phyloP scores from a whole-genome alignment of 2,888 invertebrate species.

The Leucophenga maculata region DNA sequence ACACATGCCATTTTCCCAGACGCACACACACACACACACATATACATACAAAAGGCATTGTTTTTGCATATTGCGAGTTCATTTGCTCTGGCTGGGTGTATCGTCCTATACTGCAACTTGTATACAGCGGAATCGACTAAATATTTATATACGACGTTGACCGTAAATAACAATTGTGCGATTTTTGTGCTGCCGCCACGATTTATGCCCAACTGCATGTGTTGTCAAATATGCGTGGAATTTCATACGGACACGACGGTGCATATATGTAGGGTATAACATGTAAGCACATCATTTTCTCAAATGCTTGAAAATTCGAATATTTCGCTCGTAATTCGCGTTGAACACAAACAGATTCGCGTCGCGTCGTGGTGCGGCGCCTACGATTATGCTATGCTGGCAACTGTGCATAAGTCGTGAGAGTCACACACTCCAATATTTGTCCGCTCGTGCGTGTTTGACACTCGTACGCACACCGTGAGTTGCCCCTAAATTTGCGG shows the following conservation, averaged over 20 bases:
- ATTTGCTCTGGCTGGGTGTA: background rate
- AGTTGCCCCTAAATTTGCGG: conserved; percentile 11
- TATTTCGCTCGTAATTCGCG: too few species aligned
- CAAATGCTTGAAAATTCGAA: too few species aligned
- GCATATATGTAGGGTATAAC: too few species aligned
- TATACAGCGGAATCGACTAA: background rate
- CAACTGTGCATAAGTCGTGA: too few species aligned
- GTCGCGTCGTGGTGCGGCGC: too few species aligned
- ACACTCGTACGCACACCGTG: too few species aligned
- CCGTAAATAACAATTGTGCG: background rate
- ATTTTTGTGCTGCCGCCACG: background rate
- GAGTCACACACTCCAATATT: too few species aligned
- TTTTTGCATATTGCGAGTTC: background rate
- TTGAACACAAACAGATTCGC: too few species aligned
- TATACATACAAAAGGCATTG: background rate
- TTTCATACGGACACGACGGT: background rate
- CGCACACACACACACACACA: background rate
- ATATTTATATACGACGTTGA: background rate
- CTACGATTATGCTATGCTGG: too few species aligned
- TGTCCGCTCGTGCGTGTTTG: too few species aligned
- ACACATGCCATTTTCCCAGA: background rate
- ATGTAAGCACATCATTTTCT: too few species aligned
- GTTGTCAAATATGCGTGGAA: background rate
- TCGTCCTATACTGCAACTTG: background rate
- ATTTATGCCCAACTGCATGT: background rate